phyloP scores from a whole-genome alignment of 2,113 vertebrate species.

The Actenoides lindsayi region DNA sequence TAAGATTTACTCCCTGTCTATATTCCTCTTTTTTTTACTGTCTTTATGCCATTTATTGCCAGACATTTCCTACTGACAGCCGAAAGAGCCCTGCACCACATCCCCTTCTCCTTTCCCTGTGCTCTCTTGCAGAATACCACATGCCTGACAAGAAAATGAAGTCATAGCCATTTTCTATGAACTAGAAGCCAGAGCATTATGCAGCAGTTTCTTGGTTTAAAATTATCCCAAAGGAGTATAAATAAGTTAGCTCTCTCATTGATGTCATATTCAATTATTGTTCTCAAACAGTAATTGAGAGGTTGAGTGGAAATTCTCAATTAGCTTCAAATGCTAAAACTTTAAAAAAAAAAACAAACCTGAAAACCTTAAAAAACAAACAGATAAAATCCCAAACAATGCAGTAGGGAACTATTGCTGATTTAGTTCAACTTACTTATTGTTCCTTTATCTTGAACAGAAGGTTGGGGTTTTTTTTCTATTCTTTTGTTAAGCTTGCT shows the following conservation, averaged over 20 bases:
- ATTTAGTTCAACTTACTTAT: not conserved
- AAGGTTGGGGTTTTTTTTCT: not conserved
- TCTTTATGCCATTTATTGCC: not conserved
- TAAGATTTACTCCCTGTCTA: not conserved
- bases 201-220: conserved; percentile 23
- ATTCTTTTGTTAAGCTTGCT: not conserved
- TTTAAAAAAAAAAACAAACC: not conserved
- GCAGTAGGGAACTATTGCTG: not conserved
- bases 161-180: not conserved
- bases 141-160: not conserved
- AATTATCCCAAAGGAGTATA: conserved; percentile 4
- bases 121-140: not conserved
- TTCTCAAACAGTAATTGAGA: not conserved
- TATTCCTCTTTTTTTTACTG: not conserved
- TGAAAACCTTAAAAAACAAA: not conserved
- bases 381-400: not conserved
- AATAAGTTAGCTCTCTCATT: not conserved
- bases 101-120: not conserved
- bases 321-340: not conserved
- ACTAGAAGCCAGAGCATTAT: not conserved
- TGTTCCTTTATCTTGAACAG: not conserved
- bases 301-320: not conserved
- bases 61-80: not conserved
- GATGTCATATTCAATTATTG: conserved; percentile 34
- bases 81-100: not conserved